Percentiles rank a stretch among this genome's conserved stretches.
These are phyloP conservation scores for Typhlichthys eigenmanni DNA, from an alignment of 2,797 vertebrate species.

Conservation along the genomic window DNA sequence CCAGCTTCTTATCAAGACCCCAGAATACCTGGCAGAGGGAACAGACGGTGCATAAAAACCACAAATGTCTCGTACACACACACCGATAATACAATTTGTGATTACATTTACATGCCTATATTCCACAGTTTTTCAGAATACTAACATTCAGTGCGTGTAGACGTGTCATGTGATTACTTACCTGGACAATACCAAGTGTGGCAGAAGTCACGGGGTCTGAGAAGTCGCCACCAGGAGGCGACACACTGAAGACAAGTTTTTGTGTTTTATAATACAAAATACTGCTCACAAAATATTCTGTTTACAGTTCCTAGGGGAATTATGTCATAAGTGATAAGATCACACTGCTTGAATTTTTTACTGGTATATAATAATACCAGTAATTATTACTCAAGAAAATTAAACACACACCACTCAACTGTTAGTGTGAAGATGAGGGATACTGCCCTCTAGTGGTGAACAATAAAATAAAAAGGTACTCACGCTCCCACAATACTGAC, in stretches of 20 bases:
- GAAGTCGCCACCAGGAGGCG: slow-evolving; percentile 97
- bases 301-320: too few relatives aligned
- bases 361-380: too few relatives aligned
- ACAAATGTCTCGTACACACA: too few relatives aligned
- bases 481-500: slow-evolving; percentile 98
- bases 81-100: too few relatives aligned
- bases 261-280: slow-evolving; percentile 2
- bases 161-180: slow-evolving; percentile 46
- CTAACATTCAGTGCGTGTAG: too few relatives aligned
- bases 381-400: not conserved
- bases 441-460: slow-evolving; percentile 50
- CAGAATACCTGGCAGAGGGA: slow-evolving; percentile 85
- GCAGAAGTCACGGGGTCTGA: slow-evolving; percentile 98
- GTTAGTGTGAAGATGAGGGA: not conserved
- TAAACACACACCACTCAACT: not conserved
- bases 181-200: slow-evolving; percentile 96
- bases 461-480: slow-evolving; percentile 62
- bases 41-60: too few relatives aligned
- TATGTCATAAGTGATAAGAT: too few relatives aligned
- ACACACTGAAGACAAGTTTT: slow-evolving; percentile 80
- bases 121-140: not conserved
- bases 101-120: too few relatives aligned
- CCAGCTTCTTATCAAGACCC: slow-evolving; percentile 98
- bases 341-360: too few relatives aligned
- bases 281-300: not conserved